Evolutionary conservation across 2,888 invertebrate species (phyloP), one percentile per base, ranked within the genome.

Genomic region (Nomada ruficornis): DNA sequence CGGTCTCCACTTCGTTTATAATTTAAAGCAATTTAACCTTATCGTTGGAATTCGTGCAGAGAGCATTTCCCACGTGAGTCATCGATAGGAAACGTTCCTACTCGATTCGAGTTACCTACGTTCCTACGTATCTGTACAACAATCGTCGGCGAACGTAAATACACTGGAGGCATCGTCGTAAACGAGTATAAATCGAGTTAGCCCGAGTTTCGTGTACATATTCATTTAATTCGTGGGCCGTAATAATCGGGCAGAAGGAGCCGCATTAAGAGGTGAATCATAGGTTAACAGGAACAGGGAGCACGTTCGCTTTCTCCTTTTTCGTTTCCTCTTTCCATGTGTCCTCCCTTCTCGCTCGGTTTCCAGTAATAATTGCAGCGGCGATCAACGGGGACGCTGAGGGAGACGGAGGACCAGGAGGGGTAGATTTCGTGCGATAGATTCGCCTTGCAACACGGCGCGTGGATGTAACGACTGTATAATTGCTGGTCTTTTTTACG

Each of bases 181-280:
- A 67, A 88, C 82, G 59, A 88, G 85, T 72, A 73, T 78, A 90
- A 92, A 93, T 93, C 88, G 91, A 92, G 92, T 92, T 92, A 92
- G 90, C 77, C 85, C 85, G 85, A 91, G 91, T 92, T 93, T 92
- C 92, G 91, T 93, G 92, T 92, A 92, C 92, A 93, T 91, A 93
- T 93, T 92, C 90, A 92, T 93, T 92, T 90, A 91, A 88, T 85
- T 85, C 83, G 77, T 85, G 84, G 83, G 83, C 87, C 82, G 86
- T 90, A 89, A 89, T 91, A 88, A 90, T 87, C 86, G 88, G 86
- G 86, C 86, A 86, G 87, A 90, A 86, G 87, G 87, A 89, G 88
- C 85, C 89, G 88, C 86, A 85, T 91, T 91, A 92, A 92, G 91
- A 91, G 91, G 91, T 93, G 92, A 92, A 92, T 93, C 92, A 93